phyloP scores from a whole-genome alignment of 2,113 vertebrate genomes.

The Laterallus jamaicensis region DNA sequence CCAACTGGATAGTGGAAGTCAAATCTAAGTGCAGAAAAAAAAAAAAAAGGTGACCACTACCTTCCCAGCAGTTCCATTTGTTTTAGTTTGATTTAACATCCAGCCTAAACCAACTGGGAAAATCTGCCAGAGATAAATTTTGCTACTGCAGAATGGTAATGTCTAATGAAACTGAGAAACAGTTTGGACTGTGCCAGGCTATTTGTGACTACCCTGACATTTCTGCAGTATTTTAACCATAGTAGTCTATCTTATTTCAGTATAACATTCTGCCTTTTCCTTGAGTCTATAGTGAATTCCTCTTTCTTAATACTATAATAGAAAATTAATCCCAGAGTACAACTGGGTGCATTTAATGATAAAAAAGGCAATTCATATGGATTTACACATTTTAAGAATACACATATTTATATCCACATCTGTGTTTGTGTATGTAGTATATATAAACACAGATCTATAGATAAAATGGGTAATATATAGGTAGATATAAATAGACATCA shows the following conservation, averaged over 20 bases:
- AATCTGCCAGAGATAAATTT: background rate
- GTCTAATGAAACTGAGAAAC: background rate
- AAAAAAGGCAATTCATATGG: background rate
- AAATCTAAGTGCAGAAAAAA: background rate
- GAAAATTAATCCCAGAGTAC: background rate
- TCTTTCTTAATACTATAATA: background rate
- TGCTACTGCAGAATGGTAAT: background rate
- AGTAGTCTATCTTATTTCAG: background rate
- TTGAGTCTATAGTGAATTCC: background rate
- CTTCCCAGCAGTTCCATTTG: background rate
- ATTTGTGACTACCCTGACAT: background rate
- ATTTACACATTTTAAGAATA: background rate
- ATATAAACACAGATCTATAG: background rate
- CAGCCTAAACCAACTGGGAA: background rate
- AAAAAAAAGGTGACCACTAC: background rate
- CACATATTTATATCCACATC: background rate
- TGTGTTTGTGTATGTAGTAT: background rate
- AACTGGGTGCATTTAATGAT: background rate
- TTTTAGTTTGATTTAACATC: background rate
- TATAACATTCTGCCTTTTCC: background rate
- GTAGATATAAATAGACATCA: background rate
- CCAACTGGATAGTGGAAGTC: background rate
- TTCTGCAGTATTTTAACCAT: background rate
- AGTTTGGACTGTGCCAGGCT: background rate
- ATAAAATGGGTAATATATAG: background rate